Evolutionary conservation across 2,888 invertebrate species (phyloP).

Genomic region (Cantharis lateralis): DNA sequence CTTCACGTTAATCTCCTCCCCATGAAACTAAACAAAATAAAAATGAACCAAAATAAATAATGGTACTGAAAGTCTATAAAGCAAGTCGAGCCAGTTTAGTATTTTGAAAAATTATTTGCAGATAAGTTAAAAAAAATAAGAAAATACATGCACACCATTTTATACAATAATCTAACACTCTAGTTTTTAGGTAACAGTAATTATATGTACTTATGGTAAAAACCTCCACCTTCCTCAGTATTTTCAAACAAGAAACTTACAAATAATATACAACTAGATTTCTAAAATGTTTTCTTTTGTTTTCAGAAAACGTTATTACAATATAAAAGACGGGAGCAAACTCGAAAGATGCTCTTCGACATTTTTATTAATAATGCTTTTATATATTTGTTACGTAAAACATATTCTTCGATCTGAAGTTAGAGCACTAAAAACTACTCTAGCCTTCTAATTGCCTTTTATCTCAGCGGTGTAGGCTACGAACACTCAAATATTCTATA

Average conservation of each 20-base stretch:
- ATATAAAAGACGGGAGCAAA: no score
- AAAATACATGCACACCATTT: constrained; percentile 41
- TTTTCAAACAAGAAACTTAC: neutral
- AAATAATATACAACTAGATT: neutral
- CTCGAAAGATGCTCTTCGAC: no score
- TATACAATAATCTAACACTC: neutral
- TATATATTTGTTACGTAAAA: no score
- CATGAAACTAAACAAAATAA: neutral
- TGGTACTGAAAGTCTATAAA: constrained; percentile 37
- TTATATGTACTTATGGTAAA: neutral
- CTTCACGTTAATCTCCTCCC: neutral
- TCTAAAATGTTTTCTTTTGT: no score
- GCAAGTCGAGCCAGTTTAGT: constrained; percentile 47
- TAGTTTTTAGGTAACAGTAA: neutral
- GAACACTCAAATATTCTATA: no score
- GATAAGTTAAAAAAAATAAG: constrained; percentile 39
- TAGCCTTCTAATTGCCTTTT: no score
- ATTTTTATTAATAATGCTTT: no score
- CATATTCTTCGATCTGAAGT: no score
- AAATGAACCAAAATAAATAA: neutral
- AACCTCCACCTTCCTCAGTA: neutral
- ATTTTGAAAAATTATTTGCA: constrained; percentile 45
- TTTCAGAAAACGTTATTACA: no score
- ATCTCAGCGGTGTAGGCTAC: no score
- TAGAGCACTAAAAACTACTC: no score